These are phyloP conservation scores for Gerris buenoi DNA, from an alignment of 1,140 invertebrate genomes.

Conservation along the genomic window DNA sequence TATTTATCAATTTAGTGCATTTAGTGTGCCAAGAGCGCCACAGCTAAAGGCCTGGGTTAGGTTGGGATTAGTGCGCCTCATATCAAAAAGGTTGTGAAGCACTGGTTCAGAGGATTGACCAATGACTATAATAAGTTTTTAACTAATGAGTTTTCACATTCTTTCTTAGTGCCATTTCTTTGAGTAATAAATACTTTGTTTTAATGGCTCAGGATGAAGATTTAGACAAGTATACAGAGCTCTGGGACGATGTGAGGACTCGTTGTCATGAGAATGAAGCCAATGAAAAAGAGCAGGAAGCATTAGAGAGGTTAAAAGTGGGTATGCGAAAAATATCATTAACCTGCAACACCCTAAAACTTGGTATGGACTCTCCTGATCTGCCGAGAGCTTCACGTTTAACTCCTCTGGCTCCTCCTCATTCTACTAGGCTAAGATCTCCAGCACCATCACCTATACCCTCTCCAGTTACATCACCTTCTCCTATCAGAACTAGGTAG, in stretches of 20 bases:
- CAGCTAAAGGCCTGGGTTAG: too few relatives aligned
- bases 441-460: conserved; percentile 50
- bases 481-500: conserved; percentile 25
- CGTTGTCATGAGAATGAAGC: conserved; percentile 36
- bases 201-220: conserved; percentile 22
- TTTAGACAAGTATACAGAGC: conserved; percentile 33
- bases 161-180: neutral
- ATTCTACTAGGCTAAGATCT: conserved; percentile 38
- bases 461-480: conserved; percentile 49
- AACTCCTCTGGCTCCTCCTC: conserved; percentile 18
- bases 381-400: neutral
- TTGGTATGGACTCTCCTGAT: conserved; percentile 19
- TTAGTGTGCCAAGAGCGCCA: too few relatives aligned
- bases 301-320: conserved; percentile 13
- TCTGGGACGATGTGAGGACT: conserved; percentile 35
- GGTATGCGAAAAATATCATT: conserved; percentile 45
- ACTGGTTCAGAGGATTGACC: too few relatives aligned
- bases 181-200: neutral
- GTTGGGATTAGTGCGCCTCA: too few relatives aligned
- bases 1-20: too few relatives aligned
- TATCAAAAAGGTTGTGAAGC: too few relatives aligned
- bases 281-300: conserved; percentile 27
- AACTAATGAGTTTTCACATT: too few relatives aligned
- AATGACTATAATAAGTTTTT: too few relatives aligned
- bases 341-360: conserved; percentile 32